These are phyloP conservation scores for Columba janthina DNA, from an alignment of 2,113 vertebrate genomes.

Conservation along the genomic window DNA sequence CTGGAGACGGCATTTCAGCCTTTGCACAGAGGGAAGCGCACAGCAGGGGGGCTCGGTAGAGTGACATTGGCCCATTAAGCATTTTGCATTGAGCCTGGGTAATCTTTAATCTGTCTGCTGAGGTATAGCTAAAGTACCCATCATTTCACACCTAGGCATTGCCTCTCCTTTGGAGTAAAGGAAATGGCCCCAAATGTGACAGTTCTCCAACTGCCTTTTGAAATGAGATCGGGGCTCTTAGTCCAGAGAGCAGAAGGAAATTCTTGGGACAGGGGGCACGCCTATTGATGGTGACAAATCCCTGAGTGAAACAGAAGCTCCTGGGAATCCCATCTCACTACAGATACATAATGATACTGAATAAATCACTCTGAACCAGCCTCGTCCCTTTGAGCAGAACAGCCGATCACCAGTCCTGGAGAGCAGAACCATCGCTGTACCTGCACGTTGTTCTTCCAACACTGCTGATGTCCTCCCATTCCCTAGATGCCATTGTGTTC, in stretches of 20 bases:
- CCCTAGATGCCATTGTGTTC: neutral
- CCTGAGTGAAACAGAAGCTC: neutral
- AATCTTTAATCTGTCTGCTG: neutral
- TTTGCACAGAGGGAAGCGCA: neutral
- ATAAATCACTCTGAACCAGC: neutral
- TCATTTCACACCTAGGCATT: slow-evolving; percentile 21
- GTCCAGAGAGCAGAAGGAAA: neutral
- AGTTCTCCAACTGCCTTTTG: slow-evolving; percentile 19
- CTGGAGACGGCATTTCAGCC: neutral
- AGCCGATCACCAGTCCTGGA: neutral
- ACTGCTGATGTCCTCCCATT: neutral
- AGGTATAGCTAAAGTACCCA: neutral
- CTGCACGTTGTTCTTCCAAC: rapidly evolving
- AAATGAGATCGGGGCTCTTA: slow-evolving; percentile 3
- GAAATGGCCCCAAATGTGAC: neutral
- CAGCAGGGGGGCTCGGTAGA: neutral
- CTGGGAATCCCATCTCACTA: neutral
- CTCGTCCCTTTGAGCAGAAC: neutral
- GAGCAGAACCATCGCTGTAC: rapidly evolving
- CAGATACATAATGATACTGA: neutral
- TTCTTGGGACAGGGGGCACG: neutral
- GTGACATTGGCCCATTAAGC: neutral
- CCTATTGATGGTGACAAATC: neutral
- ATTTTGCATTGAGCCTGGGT: neutral
- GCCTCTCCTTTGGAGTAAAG: neutral